phyloP scores from a whole-genome alignment of 2,113 vertebrate species.

The Plecotus auritus region DNA sequence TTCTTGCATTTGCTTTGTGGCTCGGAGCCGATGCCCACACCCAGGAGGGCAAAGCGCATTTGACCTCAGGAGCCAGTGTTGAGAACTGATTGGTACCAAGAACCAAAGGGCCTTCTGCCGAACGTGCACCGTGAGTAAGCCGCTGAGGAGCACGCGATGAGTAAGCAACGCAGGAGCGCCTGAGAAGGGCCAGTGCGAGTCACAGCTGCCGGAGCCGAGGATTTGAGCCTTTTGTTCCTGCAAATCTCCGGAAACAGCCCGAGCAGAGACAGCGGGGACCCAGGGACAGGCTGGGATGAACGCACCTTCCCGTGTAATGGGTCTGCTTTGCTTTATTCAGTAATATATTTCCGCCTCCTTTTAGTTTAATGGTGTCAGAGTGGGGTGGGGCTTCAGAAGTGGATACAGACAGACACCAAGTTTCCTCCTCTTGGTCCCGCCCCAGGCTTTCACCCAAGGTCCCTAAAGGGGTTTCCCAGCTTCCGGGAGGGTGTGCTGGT shows the following conservation, averaged over 20 bases:
- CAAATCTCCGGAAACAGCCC: too few relatives aligned
- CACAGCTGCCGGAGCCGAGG: too few relatives aligned
- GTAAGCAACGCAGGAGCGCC: neutral
- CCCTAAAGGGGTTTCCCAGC: constrained; percentile 80
- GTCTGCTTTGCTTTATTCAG: constrained; percentile 59
- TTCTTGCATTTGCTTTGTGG: neutral
- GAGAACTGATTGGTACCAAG: neutral
- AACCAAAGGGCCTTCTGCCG: neutral
- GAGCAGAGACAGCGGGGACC: too few relatives aligned
- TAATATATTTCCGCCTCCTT: constrained; percentile 33
- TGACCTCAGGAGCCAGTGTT: neutral
- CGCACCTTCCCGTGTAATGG: too few relatives aligned
- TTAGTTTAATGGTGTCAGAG: constrained; percentile 34
- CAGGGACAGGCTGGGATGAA: too few relatives aligned
- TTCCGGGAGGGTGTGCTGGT: constrained; percentile 75
- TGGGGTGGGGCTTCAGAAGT: neutral
- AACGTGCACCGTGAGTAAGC: neutral
- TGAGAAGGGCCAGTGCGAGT: neutral
- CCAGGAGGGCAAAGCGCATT: neutral
- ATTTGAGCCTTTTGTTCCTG: too few relatives aligned
- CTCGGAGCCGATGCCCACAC: neutral
- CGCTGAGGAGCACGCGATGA: neutral
- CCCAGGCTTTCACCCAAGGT: constrained; percentile 77
- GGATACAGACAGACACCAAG: neutral
- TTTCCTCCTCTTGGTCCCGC: neutral